phyloP scores from a whole-genome alignment of 2,888 invertebrate species.

The Diarsia dahlii region DNA sequence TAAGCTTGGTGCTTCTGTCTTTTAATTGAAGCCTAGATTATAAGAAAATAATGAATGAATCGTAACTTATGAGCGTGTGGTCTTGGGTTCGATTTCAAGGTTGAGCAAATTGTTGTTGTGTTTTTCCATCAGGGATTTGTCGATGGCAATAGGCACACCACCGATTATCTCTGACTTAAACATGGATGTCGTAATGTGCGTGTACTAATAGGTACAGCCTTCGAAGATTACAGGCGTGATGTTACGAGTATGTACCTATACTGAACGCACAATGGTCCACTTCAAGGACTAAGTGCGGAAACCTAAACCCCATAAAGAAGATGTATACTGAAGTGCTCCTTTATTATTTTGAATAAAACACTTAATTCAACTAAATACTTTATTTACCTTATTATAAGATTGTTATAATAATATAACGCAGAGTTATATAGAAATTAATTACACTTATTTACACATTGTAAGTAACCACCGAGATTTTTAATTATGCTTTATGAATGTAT shows the following conservation, averaged over 20 bases:
- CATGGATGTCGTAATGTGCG: too few species aligned
- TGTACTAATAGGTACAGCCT: too few species aligned
- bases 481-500: not conserved
- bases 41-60: not conserved
- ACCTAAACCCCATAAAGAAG: too few species aligned
- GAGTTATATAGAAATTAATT: slow-evolving; percentile 29
- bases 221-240: too few species aligned
- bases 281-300: too few species aligned
- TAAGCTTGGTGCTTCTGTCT: not conserved
- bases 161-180: too few species aligned
- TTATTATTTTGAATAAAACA: slow-evolving; percentile 13
- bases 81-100: too few species aligned
- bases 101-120: too few species aligned
- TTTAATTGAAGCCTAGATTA: not conserved
- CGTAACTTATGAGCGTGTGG: too few species aligned
- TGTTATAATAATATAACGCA: slow-evolving; percentile 44
- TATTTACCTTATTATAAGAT: slow-evolving; percentile 58
- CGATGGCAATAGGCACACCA: too few species aligned
- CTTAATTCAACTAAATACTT: slow-evolving; percentile 58
- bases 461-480: not conserved
- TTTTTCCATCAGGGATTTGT: too few species aligned
- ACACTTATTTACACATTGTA: slow-evolving; percentile 29
- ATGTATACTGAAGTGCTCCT: not conserved
- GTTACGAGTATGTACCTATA: not conserved
- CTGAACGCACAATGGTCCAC: too few species aligned